These are phyloP conservation scores for Pelochelys cantorii DNA, from an alignment of 2,797 vertebrate genomes.

Conservation along the genomic window DNA sequence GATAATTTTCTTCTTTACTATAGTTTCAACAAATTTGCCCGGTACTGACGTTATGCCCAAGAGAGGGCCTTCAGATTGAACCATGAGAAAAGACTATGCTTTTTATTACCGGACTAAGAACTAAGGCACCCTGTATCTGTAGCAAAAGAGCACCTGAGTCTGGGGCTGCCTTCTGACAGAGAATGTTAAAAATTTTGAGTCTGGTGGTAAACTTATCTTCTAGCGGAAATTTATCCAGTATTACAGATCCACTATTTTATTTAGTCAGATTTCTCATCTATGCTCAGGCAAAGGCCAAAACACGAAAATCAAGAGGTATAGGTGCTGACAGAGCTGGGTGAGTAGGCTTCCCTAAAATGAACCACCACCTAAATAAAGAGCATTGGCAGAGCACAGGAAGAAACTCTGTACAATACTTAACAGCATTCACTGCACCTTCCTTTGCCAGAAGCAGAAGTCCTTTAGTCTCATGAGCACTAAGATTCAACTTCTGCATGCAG, in stretches of 20 bases:
- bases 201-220: conserved; percentile 33
- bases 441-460: background rate
- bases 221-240: conserved; percentile 9
- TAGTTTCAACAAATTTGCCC: no score
- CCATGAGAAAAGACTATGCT: background rate
- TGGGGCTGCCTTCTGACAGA: background rate
- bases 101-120: background rate
- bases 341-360: background rate
- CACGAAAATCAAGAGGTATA: background rate
- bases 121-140: background rate
- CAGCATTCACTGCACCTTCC: background rate
- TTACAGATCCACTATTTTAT: background rate
- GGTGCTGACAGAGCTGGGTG: background rate
- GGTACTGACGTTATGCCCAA: background rate
- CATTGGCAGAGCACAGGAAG: background rate
- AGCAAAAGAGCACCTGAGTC: background rate
- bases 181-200: conserved; percentile 26
- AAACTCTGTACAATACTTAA: background rate
- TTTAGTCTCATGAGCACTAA: background rate
- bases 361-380: background rate
- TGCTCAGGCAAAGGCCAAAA: background rate
- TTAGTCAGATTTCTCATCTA: background rate
- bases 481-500: background rate
- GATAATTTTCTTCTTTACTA: no score
- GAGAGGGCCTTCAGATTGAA: background rate